phyloP scores from a whole-genome alignment of 92 coral and sea anemone genomes.

The Hydrozoanthus gracilis region DNA sequence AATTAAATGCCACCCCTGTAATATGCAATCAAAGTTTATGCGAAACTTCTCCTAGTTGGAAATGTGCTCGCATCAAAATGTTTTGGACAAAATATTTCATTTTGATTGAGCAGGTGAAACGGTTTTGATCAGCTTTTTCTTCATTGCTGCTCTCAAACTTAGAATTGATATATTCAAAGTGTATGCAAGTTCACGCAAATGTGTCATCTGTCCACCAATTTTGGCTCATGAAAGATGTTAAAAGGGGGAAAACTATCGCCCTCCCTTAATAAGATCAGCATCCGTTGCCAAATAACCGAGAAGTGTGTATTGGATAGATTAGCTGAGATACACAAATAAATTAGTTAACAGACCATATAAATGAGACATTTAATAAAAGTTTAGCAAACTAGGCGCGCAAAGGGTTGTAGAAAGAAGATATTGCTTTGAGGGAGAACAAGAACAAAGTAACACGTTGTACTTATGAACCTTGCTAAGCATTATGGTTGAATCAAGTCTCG shows the following conservation, averaged over 20 bases:
- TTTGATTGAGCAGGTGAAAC: background rate
- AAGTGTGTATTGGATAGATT: background rate
- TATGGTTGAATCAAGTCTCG: too few relatives aligned
- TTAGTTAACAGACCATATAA: background rate
- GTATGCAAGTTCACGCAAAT: background rate
- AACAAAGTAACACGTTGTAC: too few relatives aligned
- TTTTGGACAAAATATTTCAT: background rate
- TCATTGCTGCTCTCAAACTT: conserved; percentile 1
- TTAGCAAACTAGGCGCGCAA: background rate
- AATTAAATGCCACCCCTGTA: background rate
- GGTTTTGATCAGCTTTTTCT: background rate
- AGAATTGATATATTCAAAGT: background rate
- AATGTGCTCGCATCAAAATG: conserved; percentile 3
- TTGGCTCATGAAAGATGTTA: background rate
- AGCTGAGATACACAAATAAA: background rate
- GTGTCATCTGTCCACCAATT: too few relatives aligned
- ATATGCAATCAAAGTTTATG: background rate
- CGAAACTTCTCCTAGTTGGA: background rate
- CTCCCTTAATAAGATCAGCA: background rate
- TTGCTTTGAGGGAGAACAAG: too few relatives aligned
- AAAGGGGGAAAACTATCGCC: background rate
- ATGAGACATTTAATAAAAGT: background rate
- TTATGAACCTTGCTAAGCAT: too few relatives aligned
- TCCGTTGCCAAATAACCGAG: background rate
- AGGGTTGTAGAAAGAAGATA: too few relatives aligned